Evolutionary conservation across 2,888 invertebrate species (phyloP), one percentile per base, ranked within the genome.

Genomic region (Stramonita haemastoma): DNA sequence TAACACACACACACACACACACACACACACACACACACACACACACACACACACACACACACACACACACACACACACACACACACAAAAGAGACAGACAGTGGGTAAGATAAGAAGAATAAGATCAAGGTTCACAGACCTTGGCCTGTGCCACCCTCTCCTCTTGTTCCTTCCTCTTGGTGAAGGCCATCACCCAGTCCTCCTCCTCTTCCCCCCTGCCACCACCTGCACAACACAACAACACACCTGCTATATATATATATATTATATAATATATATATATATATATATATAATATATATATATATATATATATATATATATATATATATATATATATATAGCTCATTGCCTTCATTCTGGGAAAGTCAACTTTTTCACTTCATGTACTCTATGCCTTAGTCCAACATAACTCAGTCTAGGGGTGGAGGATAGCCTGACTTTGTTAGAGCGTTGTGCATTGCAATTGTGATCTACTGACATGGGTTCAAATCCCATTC

Each of bases 121-220:
- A 1, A 26, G 15, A 70, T 1, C 8, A 1, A 36, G n/a, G 96
- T 17, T 97, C 94, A 94, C 97, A 96, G 57, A 96, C 95, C 93
- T 97, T 97, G 19, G 98, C 95, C 88, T 96, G 95, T 89, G 97
- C 96, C 88, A 97, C 96, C 92, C 97, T 96, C 91, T 97, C 97
- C 86, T 97, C 97, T 90, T 97, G 97, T 94, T 97, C 96, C 81
- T 97, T 97, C 94, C 97, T 97, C 91, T 97, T 96, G 92, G 97
- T 97, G 96, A 98, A 98, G 85, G 97, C 97, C 87, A 96, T 96
- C 88, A 99, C 97, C 99, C 99, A 99, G 95, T 98, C 98, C 89
- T 94, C 92, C 60, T 94, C 95, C 90, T 90, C 90, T 81, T 34
- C 66, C 46, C 46, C 46, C 46, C 46, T 46, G 8, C 46, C 81